These are phyloP conservation scores for Exephanes ischioxanthus DNA, from an alignment of 2,888 invertebrate species.

Conservation along the genomic window DNA sequence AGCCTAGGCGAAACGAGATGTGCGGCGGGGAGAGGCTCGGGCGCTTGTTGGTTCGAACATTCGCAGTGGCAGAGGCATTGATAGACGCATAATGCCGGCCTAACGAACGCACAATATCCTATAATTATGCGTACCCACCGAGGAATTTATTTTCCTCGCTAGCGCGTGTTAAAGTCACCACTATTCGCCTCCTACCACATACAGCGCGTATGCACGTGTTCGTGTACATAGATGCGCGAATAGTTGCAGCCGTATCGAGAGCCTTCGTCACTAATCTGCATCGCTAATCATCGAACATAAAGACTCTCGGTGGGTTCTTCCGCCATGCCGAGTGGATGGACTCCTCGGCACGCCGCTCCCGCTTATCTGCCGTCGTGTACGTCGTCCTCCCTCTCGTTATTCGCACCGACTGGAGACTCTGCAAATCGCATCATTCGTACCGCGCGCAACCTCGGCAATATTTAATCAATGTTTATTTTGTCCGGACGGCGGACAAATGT, in stretches of 20 bases:
- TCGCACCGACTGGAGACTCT: not conserved
- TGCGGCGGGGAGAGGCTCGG: conserved; percentile 25
- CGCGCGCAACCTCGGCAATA: not conserved
- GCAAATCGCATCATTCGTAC: conserved; percentile 34
- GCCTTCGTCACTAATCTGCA: conserved; percentile 61
- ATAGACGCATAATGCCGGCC: conserved; percentile 66
- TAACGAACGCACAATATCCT: conserved; percentile 71
- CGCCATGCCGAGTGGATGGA: conserved; percentile 19
- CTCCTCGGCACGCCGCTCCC: not conserved
- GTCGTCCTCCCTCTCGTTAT: not conserved
- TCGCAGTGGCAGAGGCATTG: conserved; percentile 64
- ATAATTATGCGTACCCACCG: conserved; percentile 65
- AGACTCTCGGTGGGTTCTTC: conserved; percentile 44
- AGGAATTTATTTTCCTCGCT: conserved; percentile 57
- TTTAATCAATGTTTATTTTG: conserved; percentile 34
- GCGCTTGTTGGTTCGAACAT: conserved; percentile 30
- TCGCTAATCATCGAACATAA: conserved; percentile 60
- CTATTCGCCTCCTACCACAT: not conserved
- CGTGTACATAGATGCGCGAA: not conserved
- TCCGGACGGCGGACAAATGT: conserved; percentile 11
- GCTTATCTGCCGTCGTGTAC: not conserved
- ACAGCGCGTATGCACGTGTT: not conserved
- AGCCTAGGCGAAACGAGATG: not conserved
- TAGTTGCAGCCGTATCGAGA: conserved; percentile 30
- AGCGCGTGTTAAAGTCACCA: conserved; percentile 24